These are phyloP conservation scores for Sylvietta virens DNA, from an alignment of 2,113 vertebrate genomes.

Conservation along the genomic window DNA sequence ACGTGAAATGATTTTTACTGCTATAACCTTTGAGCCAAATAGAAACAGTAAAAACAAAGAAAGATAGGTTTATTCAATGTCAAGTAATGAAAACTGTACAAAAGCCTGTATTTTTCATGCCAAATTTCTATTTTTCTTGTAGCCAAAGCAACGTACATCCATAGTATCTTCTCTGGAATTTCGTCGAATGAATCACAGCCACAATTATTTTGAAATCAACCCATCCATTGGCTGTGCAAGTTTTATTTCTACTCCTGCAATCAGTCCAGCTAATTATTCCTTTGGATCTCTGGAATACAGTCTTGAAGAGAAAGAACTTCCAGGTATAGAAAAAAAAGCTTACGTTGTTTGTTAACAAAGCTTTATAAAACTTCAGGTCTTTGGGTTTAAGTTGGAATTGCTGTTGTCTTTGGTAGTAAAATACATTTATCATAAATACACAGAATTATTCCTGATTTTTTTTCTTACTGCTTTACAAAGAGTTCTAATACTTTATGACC, in stretches of 20 bases:
- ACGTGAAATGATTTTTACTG: background rate
- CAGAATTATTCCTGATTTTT: background rate
- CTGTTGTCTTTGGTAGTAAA: background rate
- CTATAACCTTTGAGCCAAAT: background rate
- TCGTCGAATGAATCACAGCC: constrained; percentile 88
- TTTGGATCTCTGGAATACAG: constrained; percentile 76
- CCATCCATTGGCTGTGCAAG: constrained; percentile 86
- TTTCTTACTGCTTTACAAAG: background rate
- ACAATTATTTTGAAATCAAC: constrained; percentile 91
- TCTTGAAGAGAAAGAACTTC: constrained; percentile 74
- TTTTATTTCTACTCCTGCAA: constrained; percentile 84
- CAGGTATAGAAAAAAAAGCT: constrained; percentile 67
- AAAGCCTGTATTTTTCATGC: constrained; percentile 8
- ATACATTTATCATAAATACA: background rate
- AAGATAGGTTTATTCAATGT: background rate
- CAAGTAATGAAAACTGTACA: background rate
- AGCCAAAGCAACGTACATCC: constrained; percentile 95
- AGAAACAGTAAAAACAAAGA: background rate
- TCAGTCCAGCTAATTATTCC: constrained; percentile 84
- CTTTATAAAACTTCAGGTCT: background rate
- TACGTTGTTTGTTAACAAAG: background rate
- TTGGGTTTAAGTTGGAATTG: background rate
- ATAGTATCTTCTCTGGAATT: constrained; percentile 92
- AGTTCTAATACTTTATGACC: background rate
- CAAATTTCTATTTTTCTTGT: constrained; percentile 41